Percentiles rank a stretch among this genome's conserved stretches.
phyloP scores from a whole-genome alignment of 2,113 vertebrate genomes.

The Prionailurus bengalensis region DNA sequence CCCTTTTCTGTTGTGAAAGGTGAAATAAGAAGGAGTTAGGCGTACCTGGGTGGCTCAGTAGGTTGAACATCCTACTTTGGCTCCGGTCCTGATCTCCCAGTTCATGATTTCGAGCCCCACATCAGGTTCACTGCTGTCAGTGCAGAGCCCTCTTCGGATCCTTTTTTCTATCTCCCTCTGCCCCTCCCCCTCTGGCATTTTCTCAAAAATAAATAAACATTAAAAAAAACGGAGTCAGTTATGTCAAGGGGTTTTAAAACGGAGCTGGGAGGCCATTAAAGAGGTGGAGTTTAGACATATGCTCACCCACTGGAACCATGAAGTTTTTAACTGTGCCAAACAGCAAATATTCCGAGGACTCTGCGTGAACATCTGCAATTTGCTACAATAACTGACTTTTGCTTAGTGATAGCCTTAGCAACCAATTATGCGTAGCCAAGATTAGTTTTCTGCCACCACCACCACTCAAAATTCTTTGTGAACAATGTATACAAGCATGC shows the following conservation, averaged over 20 bases:
- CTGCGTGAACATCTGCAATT: background rate
- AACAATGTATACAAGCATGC: background rate
- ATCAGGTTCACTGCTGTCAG: too few species aligned
- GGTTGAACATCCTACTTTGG: too few species aligned
- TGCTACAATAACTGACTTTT: background rate
- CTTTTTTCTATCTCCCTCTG: too few species aligned
- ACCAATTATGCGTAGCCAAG: background rate
- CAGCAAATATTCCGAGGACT: background rate
- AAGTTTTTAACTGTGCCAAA: background rate
- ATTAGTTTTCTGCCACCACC: background rate
- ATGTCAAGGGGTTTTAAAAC: background rate
- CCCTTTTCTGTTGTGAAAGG: background rate
- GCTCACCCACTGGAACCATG: background rate
- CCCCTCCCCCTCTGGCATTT: too few species aligned
- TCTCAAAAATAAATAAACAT: too few species aligned
- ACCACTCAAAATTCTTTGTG: background rate
- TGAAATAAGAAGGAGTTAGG: background rate
- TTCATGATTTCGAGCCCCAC: too few species aligned
- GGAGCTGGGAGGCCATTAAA: background rate
- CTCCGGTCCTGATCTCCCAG: too few species aligned
- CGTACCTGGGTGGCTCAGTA: too few species aligned
- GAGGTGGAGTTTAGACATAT: background rate
- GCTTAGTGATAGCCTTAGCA: background rate
- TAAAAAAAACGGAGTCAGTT: background rate
- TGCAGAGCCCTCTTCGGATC: too few species aligned